A percentile compares a stretch with the other conserved stretches of the same genome.
phyloP scores from a whole-genome alignment of 2,888 invertebrate species.

The Coleophora deauratella region DNA sequence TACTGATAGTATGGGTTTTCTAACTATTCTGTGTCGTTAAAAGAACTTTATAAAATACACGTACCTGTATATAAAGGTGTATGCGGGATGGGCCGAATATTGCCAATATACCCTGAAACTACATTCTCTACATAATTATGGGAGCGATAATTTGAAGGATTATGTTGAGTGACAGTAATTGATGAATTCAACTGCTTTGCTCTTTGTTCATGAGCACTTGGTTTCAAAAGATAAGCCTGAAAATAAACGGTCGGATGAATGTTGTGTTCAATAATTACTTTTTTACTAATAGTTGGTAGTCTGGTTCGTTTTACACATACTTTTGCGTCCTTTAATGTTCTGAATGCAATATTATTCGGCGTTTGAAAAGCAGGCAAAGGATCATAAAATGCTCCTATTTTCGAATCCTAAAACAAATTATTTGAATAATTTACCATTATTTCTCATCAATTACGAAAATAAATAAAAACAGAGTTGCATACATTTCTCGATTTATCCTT shows the following conservation, averaged over 20 bases:
- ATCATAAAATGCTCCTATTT: constrained; percentile 18
- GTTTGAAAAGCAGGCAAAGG: constrained; percentile 41
- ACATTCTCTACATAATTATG: constrained; percentile 17
- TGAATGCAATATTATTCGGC: constrained; percentile 42
- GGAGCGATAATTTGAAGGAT: constrained; percentile 17
- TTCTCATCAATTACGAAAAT: too few relatives aligned
- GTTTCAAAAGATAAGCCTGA: constrained; percentile 42
- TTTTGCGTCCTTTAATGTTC: constrained; percentile 48
- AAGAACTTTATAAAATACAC: constrained; percentile 13
- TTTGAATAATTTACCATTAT: background rate
- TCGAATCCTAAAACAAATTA: constrained; percentile 25
- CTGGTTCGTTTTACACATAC: too few relatives aligned
- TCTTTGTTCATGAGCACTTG: constrained; percentile 30
- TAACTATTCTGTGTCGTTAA: too few relatives aligned
- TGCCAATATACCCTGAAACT: constrained; percentile 14
- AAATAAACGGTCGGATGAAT: constrained; percentile 10
- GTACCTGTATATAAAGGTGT: constrained; percentile 28
- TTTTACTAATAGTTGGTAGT: too few relatives aligned
- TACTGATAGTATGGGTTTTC: too few relatives aligned
- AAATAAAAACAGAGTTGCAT: too few relatives aligned
- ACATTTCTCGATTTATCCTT: too few relatives aligned
- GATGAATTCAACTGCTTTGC: constrained; percentile 31
- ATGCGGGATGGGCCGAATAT: constrained; percentile 17
- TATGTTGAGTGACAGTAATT: constrained; percentile 34
- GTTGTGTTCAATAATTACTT: background rate